Base-by-base conservation (phyloP, 1,140 invertebrate genomes). In the Grapholita molesta region DNA sequence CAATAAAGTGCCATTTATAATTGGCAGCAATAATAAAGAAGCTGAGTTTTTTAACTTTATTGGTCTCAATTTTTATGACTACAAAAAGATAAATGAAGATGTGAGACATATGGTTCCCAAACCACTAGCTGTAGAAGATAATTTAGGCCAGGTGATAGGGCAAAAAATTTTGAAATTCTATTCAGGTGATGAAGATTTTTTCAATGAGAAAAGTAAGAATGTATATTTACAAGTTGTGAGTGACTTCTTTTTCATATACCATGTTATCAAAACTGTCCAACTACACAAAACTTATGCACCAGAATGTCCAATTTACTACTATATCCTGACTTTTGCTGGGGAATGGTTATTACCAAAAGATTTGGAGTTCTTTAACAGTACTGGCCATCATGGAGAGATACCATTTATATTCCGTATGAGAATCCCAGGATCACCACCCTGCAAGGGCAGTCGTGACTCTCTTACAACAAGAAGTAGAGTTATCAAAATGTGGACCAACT, bases 401-500 rank as follows among this genome's bases (percentile, higher is more conserved):
- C 74, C 86, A 8, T 90, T 83, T 68, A 32, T 91, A 32, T 91
- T 89, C 75, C 68, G 77, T 18, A 75, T 88, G 5, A 82, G 74
- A 66, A 18, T 70, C 15, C 67, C 73, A 65, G 70, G 77, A 32
- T 66, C 69, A 0, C 35, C 23, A 28, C 67, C 70, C 28, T 87
- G 74, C 42, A 82, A 83, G 72, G 86, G 86, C 15, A 85, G 79
- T 69, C 69, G 82, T 15, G 86, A 89, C 53, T 87, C 86, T n/a
- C 70, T 88, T 1, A 77, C 24, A 25, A 89, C 83, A 3, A 83
- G 85, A 71, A 83, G 68, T 0, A 83, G 80, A 76, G 74, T 90
- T 11, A 61, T 85, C 2, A 89, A 83, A 74, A 81, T 91, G 80
- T 91, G 89, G 89, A 91, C 88, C 2, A 91, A 91, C 79, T 91